phyloP scores from a whole-genome alignment of 2,888 invertebrate species.

The Troglohyphantes excavatus region DNA sequence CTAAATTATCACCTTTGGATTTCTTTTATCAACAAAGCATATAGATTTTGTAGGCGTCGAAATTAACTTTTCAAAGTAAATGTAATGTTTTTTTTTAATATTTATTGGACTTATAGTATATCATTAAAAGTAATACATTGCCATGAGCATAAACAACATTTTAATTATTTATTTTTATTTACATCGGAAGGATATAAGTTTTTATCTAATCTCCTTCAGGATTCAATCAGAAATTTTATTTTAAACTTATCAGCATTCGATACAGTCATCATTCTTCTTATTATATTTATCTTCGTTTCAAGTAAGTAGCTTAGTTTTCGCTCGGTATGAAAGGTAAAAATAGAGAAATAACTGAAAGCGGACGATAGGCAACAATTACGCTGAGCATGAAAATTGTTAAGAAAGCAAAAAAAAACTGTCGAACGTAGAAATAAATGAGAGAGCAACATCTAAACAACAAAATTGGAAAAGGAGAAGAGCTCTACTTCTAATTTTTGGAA shows the following conservation, averaged over 20 bases:
- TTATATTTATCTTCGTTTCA: constrained; percentile 23
- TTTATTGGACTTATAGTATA: too few species aligned
- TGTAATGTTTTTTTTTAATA: too few species aligned
- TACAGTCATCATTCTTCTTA: background rate
- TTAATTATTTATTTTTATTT: too few species aligned
- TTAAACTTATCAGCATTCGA: background rate
- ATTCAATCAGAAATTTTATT: too few species aligned
- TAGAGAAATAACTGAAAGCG: background rate
- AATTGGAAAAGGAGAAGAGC: background rate
- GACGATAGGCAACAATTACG: constrained; percentile 67
- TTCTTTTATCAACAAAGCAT: too few species aligned
- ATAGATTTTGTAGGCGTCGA: too few species aligned
- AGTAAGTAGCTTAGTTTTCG: constrained; percentile 62
- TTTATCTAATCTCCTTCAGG: too few species aligned
- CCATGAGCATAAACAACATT: too few species aligned
- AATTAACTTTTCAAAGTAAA: too few species aligned
- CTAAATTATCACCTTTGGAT: too few species aligned
- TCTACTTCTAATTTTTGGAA: constrained; percentile 68
- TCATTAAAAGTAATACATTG: too few species aligned
- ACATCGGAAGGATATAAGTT: too few species aligned
- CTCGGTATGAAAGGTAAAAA: constrained; percentile 38
- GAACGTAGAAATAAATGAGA: constrained; percentile 74
- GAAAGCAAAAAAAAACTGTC: constrained; percentile 44
- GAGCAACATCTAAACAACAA: constrained; percentile 26
- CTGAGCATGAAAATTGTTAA: constrained; percentile 50